phyloP scores from a whole-genome alignment of 2,888 invertebrate species.

The Stictocephala bisonia region DNA sequence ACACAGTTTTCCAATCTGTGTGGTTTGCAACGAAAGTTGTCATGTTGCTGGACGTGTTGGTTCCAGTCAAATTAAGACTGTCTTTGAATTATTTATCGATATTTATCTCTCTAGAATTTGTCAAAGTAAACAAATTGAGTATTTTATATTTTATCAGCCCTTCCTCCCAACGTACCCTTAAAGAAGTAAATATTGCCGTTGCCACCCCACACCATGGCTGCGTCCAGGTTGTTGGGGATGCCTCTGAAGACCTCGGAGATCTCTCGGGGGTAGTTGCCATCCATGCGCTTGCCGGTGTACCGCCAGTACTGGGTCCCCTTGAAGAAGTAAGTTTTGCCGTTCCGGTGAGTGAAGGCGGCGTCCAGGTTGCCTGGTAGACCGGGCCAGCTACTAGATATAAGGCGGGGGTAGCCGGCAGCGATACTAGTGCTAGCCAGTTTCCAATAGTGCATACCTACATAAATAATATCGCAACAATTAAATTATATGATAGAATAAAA shows the following conservation, averaged over 20 bases:
- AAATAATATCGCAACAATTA: no score
- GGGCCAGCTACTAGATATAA: constrained; percentile 85
- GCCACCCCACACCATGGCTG: constrained; percentile 96
- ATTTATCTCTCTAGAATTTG: no score
- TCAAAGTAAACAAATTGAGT: no score
- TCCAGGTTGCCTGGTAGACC: constrained; percentile 89
- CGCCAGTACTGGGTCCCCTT: constrained; percentile 93
- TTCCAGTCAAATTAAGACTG: no score
- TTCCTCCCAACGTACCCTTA: no score
- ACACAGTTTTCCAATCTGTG: no score
- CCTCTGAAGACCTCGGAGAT: constrained; percentile 95
- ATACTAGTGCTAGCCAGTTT: constrained; percentile 85
- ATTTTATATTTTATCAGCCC: no score
- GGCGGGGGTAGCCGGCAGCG: constrained; percentile 87
- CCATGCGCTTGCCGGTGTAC: constrained; percentile 84
- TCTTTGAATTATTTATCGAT: no score
- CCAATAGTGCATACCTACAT: constrained; percentile 91
- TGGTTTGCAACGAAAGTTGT: no score
- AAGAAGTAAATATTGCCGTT: constrained; percentile 98
- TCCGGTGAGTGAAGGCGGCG: constrained; percentile 94
- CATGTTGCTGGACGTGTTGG: no score
- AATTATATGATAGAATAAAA: no score
- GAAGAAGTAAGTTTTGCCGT: constrained; percentile 98
- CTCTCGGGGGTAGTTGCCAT: constrained; percentile 90
- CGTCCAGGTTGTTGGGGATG: constrained; percentile 92